Percentiles rank a stretch among this genome's conserved stretches.
Evolutionary conservation across 2,888 invertebrate genomes (phyloP).

Genomic region (Steinernema hermaphroditum): DNA sequence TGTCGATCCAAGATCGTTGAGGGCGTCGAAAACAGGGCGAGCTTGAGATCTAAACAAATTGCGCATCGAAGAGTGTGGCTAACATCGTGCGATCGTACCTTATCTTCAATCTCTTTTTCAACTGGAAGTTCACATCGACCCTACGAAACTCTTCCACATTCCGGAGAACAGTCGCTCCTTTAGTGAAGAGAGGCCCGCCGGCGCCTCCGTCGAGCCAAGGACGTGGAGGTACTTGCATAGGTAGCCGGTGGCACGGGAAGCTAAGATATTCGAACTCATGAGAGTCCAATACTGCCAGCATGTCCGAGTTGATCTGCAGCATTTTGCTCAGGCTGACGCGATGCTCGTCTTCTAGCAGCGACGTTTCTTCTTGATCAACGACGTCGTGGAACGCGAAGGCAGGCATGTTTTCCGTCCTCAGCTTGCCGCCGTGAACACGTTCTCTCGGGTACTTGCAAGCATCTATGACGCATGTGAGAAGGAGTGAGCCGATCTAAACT

Average conservation of each 20-base stretch:
- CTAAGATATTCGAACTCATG: slow-evolving; percentile 55
- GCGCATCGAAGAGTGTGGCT: no score
- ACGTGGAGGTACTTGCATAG: slow-evolving; percentile 62
- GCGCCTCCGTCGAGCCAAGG: slow-evolving; percentile 61
- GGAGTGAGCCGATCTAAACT: slow-evolving; percentile 46
- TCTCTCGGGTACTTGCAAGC: slow-evolving; percentile 48
- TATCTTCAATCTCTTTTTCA: slow-evolving; percentile 44
- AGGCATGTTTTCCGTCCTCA: slow-evolving; percentile 25
- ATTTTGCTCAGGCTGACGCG: slow-evolving; percentile 46
- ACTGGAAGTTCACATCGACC: slow-evolving; percentile 51
- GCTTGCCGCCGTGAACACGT: slow-evolving; percentile 10
- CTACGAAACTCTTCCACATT: slow-evolving; percentile 49
- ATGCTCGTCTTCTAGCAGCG: slow-evolving; percentile 42
- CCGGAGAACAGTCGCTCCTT: slow-evolving; percentile 43
- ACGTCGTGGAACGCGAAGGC: slow-evolving; percentile 53
- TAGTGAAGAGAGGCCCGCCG: slow-evolving; percentile 57
- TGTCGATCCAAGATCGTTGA: slow-evolving; percentile 87
- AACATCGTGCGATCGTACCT: slow-evolving; percentile 17
- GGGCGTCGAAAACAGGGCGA: slow-evolving; percentile 83
- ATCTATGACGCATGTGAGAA: slow-evolving; percentile 47
- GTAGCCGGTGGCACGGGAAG: slow-evolving; percentile 54
- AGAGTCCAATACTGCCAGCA: slow-evolving; percentile 42
- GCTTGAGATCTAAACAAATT: slow-evolving; percentile 69
- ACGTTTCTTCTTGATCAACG: slow-evolving; percentile 51
- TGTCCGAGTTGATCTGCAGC: slow-evolving; percentile 46